These are phyloP conservation scores for Poecilus cupreus DNA, from an alignment of 2,888 invertebrate genomes.

Conservation along the genomic window DNA sequence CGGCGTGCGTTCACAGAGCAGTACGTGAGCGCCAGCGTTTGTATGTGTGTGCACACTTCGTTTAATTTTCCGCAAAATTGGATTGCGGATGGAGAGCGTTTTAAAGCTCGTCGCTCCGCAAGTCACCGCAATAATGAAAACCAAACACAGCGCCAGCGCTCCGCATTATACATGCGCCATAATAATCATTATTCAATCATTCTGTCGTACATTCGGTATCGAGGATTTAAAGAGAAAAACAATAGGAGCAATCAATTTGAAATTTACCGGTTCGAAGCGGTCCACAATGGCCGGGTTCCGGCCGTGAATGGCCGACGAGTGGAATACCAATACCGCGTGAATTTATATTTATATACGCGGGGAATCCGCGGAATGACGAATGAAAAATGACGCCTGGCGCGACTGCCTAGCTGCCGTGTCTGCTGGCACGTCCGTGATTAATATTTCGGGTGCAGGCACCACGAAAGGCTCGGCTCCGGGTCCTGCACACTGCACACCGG, in stretches of 20 bases:
- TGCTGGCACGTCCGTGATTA: slow-evolving; percentile 14
- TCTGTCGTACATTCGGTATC: slow-evolving; percentile 37
- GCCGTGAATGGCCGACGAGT: not conserved
- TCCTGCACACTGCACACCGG: not conserved
- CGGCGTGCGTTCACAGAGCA: slow-evolving; percentile 7
- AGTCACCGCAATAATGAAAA: slow-evolving; percentile 45
- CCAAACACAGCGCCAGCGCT: slow-evolving; percentile 27
- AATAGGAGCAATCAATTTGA: slow-evolving; percentile 58
- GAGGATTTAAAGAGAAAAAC: slow-evolving; percentile 51
- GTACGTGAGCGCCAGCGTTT: not conserved
- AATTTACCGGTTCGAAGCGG: slow-evolving; percentile 57
- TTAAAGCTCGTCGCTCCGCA: slow-evolving; percentile 43
- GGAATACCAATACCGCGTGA: slow-evolving; percentile 35
- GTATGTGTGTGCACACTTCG: slow-evolving; percentile 39
- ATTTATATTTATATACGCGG: slow-evolving; percentile 32
- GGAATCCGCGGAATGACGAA: slow-evolving; percentile 23
- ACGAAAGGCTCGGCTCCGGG: not conserved
- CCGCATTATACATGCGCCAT: slow-evolving; percentile 34
- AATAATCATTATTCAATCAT: slow-evolving; percentile 53
- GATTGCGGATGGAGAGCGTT: slow-evolving; percentile 46
- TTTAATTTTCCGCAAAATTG: slow-evolving; percentile 56
- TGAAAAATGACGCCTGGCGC: slow-evolving; percentile 13
- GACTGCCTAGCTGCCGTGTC: not conserved
- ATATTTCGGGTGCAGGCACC: not conserved
- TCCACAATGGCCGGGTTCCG: slow-evolving; percentile 14